A percentile compares a stretch with the other conserved stretches of the same genome.
phyloP scores from a whole-genome alignment of 2,888 invertebrate species.

The Archaeoteleia sp. region DNA sequence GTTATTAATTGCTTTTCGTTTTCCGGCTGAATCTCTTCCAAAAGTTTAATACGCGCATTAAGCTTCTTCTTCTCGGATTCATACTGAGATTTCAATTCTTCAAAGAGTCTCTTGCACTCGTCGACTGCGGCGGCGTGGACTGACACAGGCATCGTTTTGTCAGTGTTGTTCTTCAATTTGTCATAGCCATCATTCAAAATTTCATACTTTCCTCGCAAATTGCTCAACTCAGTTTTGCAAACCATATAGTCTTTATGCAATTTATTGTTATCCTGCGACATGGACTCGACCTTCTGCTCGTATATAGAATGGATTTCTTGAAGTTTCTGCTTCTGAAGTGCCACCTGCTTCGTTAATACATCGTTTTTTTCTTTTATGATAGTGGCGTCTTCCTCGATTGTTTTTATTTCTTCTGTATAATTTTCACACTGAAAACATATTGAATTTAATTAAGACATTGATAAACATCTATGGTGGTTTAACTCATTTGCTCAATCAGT shows the following conservation, averaged over 20 bases:
- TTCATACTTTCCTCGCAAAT: slow-evolving; percentile 79
- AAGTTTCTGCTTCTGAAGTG: slow-evolving; percentile 83
- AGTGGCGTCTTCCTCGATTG: slow-evolving; percentile 66
- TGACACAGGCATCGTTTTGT: slow-evolving; percentile 79
- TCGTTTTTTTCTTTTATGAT: slow-evolving; percentile 72
- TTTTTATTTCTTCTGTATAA: slow-evolving; percentile 66
- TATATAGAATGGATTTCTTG: slow-evolving; percentile 85
- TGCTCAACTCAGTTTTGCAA: slow-evolving; percentile 78
- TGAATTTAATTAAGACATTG: slow-evolving; percentile 20
- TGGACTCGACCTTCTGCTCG: slow-evolving; percentile 82
- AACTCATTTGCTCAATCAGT: too few relatives aligned
- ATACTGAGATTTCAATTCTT: slow-evolving; percentile 85
- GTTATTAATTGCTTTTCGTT: slow-evolving; percentile 76
- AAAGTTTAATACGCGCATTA: slow-evolving; percentile 76
- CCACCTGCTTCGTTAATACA: slow-evolving; percentile 80
- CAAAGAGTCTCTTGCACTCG: slow-evolving; percentile 85
- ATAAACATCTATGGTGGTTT: too few relatives aligned
- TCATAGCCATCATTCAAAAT: slow-evolving; percentile 77
- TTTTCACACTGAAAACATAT: slow-evolving; percentile 65
- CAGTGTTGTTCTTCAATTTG: slow-evolving; percentile 77
- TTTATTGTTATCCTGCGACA: slow-evolving; percentile 81
- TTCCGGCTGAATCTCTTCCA: slow-evolving; percentile 75
- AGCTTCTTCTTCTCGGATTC: slow-evolving; percentile 81
- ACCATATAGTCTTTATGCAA: slow-evolving; percentile 80
- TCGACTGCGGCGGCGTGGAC: slow-evolving; percentile 82